Evolutionary conservation across 2,113 vertebrate genomes (phyloP).

Genomic region (Carassius gibelio): DNA sequence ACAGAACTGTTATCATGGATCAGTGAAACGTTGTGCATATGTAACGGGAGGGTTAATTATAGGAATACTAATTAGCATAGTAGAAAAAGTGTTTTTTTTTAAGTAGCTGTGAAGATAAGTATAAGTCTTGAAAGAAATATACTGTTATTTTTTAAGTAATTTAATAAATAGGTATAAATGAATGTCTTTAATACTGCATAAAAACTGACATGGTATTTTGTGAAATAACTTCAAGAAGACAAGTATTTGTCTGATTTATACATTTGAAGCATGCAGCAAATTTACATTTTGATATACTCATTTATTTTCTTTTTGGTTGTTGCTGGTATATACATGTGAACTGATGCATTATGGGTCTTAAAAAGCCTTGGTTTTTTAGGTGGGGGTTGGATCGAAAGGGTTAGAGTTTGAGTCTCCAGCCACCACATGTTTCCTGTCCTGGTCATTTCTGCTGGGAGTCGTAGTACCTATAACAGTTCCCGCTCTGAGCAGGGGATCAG

Average conservation of each 20-base stretch:
- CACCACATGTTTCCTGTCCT: conserved; percentile 91
- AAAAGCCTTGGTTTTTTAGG: background rate
- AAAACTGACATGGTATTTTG: background rate
- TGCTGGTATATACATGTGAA: conserved; percentile 40
- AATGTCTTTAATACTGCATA: background rate
- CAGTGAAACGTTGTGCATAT: background rate
- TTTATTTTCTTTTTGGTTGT: background rate
- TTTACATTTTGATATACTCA: no score
- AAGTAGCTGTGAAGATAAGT: background rate
- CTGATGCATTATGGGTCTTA: conserved; percentile 13
- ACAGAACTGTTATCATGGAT: background rate
- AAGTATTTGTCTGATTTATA: background rate
- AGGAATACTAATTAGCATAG: background rate
- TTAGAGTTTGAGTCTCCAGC: conserved; percentile 50
- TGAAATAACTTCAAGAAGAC: background rate
- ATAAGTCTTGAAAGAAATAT: background rate
- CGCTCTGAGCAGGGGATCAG: conserved; percentile 40
- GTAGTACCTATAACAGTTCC: conserved; percentile 67
- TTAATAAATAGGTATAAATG: background rate
- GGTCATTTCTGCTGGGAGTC: conserved; percentile 72
- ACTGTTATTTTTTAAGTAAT: background rate
- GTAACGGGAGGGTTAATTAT: background rate
- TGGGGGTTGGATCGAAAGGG: conserved; percentile 7
- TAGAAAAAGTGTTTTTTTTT: background rate
- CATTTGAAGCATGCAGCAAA: background rate